Evolutionary conservation across 2,797 vertebrate species (phyloP).

Genomic region (Onychomys torridus): DNA sequence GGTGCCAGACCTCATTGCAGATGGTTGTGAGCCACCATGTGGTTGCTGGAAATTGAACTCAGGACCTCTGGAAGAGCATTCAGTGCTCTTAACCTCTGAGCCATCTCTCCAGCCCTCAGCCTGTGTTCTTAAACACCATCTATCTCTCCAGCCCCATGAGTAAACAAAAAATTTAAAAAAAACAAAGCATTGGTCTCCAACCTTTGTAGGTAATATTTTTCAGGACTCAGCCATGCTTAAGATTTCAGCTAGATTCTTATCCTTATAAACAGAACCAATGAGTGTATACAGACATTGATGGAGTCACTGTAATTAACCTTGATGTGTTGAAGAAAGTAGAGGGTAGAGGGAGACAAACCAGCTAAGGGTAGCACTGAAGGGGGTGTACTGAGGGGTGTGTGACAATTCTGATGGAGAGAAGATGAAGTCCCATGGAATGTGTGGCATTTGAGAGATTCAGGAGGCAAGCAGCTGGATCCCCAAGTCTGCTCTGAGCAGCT

Average conservation of each 20-base stretch:
- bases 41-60: too few relatives aligned
- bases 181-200: background rate
- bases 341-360: background rate
- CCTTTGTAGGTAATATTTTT: slow-evolving; percentile 1
- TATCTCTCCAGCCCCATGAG: background rate
- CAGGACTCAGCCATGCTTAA: background rate
- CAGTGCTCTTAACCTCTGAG: too few relatives aligned
- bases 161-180: background rate
- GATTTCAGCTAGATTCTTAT: background rate
- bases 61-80: too few relatives aligned
- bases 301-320: slow-evolving; percentile 19
- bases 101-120: too few relatives aligned
- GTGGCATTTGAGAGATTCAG: background rate
- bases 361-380: background rate
- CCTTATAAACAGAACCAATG: background rate
- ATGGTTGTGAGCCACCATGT: too few relatives aligned
- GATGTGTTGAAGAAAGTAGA: background rate
- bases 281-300: background rate
- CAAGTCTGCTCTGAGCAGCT: background rate
- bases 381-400: background rate
- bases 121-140: background rate
- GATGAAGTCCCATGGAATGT: background rate
- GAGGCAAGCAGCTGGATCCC: background rate
- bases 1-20: too few relatives aligned
- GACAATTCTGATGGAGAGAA: background rate